A percentile compares a stretch with the other conserved stretches of the same genome.
These are phyloP conservation scores for Bemisia tabaci DNA, from an alignment of 1,140 invertebrate genomes.

Conservation along the genomic window DNA sequence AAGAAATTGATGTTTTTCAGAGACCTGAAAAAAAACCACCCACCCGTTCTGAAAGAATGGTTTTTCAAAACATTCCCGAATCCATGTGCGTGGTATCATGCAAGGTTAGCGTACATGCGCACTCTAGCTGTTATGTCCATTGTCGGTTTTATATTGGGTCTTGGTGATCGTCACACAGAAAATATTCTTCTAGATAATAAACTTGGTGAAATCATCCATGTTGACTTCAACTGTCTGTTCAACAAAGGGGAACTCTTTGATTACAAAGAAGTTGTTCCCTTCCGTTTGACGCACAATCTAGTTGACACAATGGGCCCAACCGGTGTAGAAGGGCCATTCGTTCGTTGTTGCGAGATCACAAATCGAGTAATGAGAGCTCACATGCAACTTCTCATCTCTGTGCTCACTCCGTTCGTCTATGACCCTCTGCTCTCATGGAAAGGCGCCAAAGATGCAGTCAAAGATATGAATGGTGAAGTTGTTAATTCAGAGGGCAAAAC, in stretches of 20 bases:
- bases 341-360: slow-evolving; percentile 82
- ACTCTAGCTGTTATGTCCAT: slow-evolving; percentile 96
- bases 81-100: slow-evolving; percentile 79
- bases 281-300: slow-evolving; percentile 94
- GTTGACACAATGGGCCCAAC: slow-evolving; percentile 86
- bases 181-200: slow-evolving; percentile 89
- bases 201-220: slow-evolving; percentile 87
- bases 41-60: slow-evolving; percentile 82
- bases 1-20: slow-evolving; percentile 60
- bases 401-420: slow-evolving; percentile 88
- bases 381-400: slow-evolving; percentile 72
- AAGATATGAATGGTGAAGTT: too few species aligned
- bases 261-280: slow-evolving; percentile 89
- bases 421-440: slow-evolving; percentile 87
- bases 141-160: slow-evolving; percentile 87
- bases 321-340: slow-evolving; percentile 79
- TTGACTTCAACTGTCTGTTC: slow-evolving; percentile 97
- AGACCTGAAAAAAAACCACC: slow-evolving; percentile 57
- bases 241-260: slow-evolving; percentile 80
- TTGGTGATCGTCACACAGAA: slow-evolving; percentile 95
- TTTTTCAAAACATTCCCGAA: slow-evolving; percentile 77
- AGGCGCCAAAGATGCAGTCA: slow-evolving; percentile 31
- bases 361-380: slow-evolving; percentile 69
- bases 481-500: slow-evolving; percentile 49
- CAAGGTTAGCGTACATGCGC: slow-evolving; percentile 70